Conservation (phyloP, 2,797 vertebrate genomes). For the Thalassophryne amazonica region DNA sequence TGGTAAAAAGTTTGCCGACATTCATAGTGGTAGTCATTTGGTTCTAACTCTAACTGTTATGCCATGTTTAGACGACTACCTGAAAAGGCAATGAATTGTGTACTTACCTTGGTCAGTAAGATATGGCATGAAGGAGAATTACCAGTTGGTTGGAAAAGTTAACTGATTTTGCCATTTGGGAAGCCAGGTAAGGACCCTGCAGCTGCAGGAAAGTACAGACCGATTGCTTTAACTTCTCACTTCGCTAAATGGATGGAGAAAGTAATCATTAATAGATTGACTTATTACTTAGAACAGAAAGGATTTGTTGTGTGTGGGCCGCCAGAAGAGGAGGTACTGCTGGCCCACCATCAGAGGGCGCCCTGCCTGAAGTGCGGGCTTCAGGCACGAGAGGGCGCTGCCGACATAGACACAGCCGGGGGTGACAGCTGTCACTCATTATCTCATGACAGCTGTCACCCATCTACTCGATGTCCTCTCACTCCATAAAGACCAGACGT, state of each 20-base stretch:
- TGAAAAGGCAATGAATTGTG: not conserved
- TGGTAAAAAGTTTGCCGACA: not conserved
- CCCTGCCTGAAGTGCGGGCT: too few relatives aligned
- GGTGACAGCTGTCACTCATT: too few relatives aligned
- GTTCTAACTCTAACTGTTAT: not conserved
- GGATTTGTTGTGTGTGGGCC: too few relatives aligned
- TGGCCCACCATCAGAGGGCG: too few relatives aligned
- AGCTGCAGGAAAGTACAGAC: not conserved
- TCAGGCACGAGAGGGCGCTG: too few relatives aligned
- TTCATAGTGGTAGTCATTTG: not conserved
- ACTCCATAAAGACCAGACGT: too few relatives aligned
- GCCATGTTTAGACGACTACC: not conserved
- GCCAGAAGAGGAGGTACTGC: too few relatives aligned
- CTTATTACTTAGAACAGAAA: not conserved
- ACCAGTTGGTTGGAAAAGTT: not conserved
- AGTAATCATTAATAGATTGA: not conserved
- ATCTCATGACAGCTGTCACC: too few relatives aligned
- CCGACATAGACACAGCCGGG: too few relatives aligned
- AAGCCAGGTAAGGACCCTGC: not conserved
- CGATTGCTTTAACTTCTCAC: not conserved
- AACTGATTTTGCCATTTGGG: not conserved
- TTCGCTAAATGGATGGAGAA: not conserved
- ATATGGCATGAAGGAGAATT: not conserved
- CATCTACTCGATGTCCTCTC: too few relatives aligned
- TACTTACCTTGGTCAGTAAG: not conserved